A percentile compares a stretch with the other conserved stretches of the same genome.
Conservation (phyloP, 2,888 invertebrate species). For the Pterostichus madidus region DNA sequence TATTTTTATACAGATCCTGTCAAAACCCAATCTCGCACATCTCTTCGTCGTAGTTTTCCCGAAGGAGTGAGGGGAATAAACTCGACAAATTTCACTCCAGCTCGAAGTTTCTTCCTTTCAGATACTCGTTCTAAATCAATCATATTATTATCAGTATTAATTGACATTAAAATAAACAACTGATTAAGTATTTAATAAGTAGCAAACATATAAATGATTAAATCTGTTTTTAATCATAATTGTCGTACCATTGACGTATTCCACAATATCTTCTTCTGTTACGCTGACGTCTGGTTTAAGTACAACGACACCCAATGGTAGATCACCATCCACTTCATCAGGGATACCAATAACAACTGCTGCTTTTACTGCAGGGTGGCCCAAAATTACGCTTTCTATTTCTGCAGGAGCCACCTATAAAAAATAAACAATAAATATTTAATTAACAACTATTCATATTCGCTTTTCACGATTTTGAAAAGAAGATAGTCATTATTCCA, state of each 20-base stretch:
- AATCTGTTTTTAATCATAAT: not conserved
- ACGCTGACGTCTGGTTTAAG: slow-evolving; percentile 76
- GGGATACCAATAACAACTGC: slow-evolving; percentile 90
- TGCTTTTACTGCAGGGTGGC: slow-evolving; percentile 86
- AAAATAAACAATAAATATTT: slow-evolving; percentile 1
- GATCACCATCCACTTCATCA: slow-evolving; percentile 84
- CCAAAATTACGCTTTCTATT: slow-evolving; percentile 84
- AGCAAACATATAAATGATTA: not conserved
- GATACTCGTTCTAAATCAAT: slow-evolving; percentile 49
- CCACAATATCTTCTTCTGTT: slow-evolving; percentile 79
- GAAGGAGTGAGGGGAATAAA: slow-evolving; percentile 58
- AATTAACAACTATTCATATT: not conserved
- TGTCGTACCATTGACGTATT: slow-evolving; percentile 76
- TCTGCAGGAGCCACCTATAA: slow-evolving; percentile 87
- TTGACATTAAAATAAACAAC: not conserved
- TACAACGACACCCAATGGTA: slow-evolving; percentile 85
- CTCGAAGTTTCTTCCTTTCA: slow-evolving; percentile 56
- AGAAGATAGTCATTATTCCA: too few relatives aligned
- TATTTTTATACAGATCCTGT: slow-evolving; percentile 27
- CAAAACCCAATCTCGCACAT: slow-evolving; percentile 57
- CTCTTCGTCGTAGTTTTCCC: slow-evolving; percentile 61
- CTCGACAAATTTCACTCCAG: slow-evolving; percentile 57
- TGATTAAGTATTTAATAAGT: too few relatives aligned
- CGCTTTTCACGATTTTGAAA: too few relatives aligned
- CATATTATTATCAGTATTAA: not conserved